These are phyloP conservation scores for Ammodytes marinus DNA, from an alignment of 2,113 vertebrate genomes.

Conservation along the genomic window DNA sequence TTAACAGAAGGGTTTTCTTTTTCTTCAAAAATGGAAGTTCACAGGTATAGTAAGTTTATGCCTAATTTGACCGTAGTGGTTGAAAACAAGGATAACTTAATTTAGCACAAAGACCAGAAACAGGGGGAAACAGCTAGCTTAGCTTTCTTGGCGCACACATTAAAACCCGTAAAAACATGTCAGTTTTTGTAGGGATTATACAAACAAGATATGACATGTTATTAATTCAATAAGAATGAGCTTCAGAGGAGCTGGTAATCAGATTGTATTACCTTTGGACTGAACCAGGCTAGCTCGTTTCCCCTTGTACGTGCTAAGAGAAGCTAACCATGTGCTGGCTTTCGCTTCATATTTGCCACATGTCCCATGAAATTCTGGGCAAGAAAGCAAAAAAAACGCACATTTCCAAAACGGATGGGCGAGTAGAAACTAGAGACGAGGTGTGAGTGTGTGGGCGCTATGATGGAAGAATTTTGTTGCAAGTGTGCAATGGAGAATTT, in stretches of 20 bases:
- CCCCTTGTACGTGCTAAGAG: background rate
- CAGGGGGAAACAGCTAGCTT: background rate
- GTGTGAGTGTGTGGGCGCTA: constrained; percentile 37
- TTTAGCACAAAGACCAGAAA: background rate
- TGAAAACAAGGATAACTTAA: background rate
- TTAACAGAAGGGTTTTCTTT: background rate
- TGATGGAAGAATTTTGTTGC: constrained; percentile 6
- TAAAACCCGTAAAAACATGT: background rate
- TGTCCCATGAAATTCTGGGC: background rate
- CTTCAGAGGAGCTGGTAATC: background rate
- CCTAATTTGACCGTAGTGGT: background rate
- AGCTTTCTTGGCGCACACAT: background rate
- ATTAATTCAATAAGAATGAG: no score
- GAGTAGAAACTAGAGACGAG: constrained; percentile 21
- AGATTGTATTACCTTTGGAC: background rate
- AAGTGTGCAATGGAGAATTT: constrained; percentile 37
- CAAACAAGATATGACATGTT: background rate
- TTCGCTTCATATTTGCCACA: background rate
- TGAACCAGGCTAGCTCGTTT: background rate
- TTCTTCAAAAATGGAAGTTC: background rate
- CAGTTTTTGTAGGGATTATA: constrained; percentile 2
- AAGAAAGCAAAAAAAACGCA: background rate
- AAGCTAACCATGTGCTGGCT: background rate
- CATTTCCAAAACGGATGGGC: constrained; percentile 19
- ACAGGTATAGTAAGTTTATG: background rate